These are phyloP conservation scores for Tretioscincus oriximinensis DNA, from an alignment of 2,113 vertebrate genomes.

Conservation along the genomic window DNA sequence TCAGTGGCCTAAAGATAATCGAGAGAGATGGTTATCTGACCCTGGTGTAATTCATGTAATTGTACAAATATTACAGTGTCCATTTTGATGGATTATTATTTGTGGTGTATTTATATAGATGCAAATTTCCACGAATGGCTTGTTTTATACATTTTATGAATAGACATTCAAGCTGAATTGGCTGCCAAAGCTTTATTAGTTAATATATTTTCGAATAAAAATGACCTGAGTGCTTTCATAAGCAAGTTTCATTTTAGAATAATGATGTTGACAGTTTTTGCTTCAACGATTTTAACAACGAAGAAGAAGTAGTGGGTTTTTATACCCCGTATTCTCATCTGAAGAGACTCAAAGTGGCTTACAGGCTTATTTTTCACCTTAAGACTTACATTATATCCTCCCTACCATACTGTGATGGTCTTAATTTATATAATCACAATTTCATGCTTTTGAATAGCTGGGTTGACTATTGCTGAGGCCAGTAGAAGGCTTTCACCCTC, in stretches of 20 bases:
- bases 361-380: too few relatives aligned
- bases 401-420: too few relatives aligned
- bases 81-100: background rate
- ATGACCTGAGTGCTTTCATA: background rate
- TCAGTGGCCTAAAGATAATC: background rate
- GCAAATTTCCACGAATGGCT: background rate
- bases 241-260: background rate
- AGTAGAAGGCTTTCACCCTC: too few relatives aligned
- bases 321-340: too few relatives aligned
- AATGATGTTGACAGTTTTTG: background rate
- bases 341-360: too few relatives aligned
- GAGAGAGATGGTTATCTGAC: background rate
- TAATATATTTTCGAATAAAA: background rate
- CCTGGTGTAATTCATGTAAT: background rate
- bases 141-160: constrained; percentile 3
- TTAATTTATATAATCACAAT: too few relatives aligned
- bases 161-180: background rate
- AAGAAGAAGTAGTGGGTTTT: too few relatives aligned
- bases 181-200: background rate
- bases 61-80: background rate
- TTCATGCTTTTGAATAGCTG: too few relatives aligned
- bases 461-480: too few relatives aligned
- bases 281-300: background rate
- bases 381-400: too few relatives aligned
- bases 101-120: background rate